Percentiles rank a stretch among this genome's conserved stretches.
Conservation (phyloP, 2,113 vertebrate species). For the Prochilodus magdalenae region DNA sequence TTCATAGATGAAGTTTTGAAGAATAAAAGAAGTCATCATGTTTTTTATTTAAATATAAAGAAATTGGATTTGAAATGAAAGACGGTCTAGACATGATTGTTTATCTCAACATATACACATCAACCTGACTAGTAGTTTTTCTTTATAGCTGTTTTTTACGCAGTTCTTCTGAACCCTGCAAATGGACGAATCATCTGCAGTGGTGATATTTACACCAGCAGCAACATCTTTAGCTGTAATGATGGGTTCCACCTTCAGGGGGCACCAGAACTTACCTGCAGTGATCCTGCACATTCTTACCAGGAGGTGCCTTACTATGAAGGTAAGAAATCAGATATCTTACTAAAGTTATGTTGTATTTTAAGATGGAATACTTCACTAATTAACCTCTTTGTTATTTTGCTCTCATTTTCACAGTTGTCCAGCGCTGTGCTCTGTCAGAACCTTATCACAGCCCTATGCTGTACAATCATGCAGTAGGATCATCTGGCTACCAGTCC, state of each 20-base stretch:
- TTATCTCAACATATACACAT: too few relatives aligned
- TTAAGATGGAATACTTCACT: too few relatives aligned
- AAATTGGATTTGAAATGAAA: too few relatives aligned
- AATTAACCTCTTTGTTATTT: background rate
- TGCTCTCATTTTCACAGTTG: too few relatives aligned
- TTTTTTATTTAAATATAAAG: too few relatives aligned
- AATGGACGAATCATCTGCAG: constrained; percentile 73
- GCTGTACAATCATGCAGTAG: constrained; percentile 58
- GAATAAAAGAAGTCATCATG: too few relatives aligned
- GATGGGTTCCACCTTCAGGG: constrained; percentile 73
- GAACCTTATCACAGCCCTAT: constrained; percentile 50
- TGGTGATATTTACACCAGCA: constrained; percentile 74
- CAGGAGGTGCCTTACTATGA: constrained; percentile 72
- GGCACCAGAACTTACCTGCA: constrained; percentile 64
- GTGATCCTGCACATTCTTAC: constrained; percentile 74
- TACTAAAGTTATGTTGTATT: too few relatives aligned
- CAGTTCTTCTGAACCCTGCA: constrained; percentile 43
- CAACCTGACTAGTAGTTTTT: background rate
- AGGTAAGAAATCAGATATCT: constrained; percentile 64
- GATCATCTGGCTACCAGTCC: constrained; percentile 64
- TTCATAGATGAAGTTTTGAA: too few relatives aligned
- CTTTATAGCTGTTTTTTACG: constrained; percentile 69
- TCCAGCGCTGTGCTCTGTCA: constrained; percentile 62
- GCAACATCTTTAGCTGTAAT: constrained; percentile 78
- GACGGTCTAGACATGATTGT: too few relatives aligned